Evolutionary conservation across 1,140 invertebrate species (phyloP).

Genomic region (Agrilus planipennis): DNA sequence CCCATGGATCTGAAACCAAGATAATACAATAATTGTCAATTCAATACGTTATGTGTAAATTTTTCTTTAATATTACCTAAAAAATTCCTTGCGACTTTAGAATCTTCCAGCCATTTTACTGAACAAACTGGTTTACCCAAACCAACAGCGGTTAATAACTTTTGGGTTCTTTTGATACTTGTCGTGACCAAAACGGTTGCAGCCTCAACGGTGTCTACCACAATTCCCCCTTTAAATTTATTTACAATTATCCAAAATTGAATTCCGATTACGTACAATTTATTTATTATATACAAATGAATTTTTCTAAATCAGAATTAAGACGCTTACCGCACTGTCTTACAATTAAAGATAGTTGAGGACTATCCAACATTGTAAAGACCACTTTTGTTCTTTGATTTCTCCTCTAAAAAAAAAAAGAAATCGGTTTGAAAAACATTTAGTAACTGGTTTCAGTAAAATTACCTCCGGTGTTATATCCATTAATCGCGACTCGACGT

Average conservation of each 20-base stretch:
- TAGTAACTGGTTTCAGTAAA: background rate
- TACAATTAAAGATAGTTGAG: constrained; percentile 23
- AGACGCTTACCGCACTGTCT: constrained; percentile 17
- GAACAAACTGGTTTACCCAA: constrained; percentile 39
- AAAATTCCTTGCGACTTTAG: constrained; percentile 33
- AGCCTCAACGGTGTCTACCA: constrained; percentile 28
- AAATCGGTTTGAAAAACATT: background rate
- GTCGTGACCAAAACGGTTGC: constrained; percentile 38
- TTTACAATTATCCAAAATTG: too few species aligned
- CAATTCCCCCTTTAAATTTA: constrained; percentile 26
- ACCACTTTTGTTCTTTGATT: constrained; percentile 27
- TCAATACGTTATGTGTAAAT: constrained; percentile 9
- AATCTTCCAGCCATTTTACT: constrained; percentile 37
- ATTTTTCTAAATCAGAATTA: constrained; percentile 1
- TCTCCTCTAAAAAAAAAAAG: constrained; percentile 17
- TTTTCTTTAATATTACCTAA: constrained; percentile 23
- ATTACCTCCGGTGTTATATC: background rate
- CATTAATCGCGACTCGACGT: background rate
- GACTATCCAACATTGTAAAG: constrained; percentile 30
- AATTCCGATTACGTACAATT: too few species aligned
- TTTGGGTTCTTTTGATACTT: constrained; percentile 37
- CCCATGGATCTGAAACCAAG: constrained; percentile 36
- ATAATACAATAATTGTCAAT: constrained; percentile 5
- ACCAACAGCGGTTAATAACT: constrained; percentile 38
- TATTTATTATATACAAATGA: background rate